Percentiles rank a stretch among this genome's conserved stretches.
phyloP scores from a whole-genome alignment of 2,113 vertebrate genomes.

The Cettia cetti region DNA sequence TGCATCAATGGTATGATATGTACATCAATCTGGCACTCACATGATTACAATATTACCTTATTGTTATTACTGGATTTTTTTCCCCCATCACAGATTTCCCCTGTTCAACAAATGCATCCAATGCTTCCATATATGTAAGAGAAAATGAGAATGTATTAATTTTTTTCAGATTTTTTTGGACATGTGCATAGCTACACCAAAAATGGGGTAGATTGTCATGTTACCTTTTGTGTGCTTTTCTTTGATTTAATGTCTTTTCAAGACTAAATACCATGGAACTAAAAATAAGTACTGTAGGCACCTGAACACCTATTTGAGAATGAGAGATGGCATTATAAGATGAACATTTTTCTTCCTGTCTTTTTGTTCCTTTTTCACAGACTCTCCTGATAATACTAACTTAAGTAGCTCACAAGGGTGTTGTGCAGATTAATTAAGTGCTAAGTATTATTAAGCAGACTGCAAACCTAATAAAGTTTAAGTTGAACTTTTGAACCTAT shows the following conservation, averaged over 20 bases:
- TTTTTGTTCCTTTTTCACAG: not conserved
- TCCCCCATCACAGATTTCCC: not conserved
- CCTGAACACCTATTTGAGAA: not conserved
- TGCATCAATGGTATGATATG: not conserved
- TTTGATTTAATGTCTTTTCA: not conserved
- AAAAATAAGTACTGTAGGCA: not conserved
- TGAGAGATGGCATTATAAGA: not conserved
- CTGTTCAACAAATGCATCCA: not conserved
- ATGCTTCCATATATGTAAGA: not conserved
- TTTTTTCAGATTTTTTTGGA: not conserved
- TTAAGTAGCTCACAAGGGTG: slow-evolving; percentile 38
- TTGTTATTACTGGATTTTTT: not conserved
- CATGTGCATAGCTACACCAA: rapidly evolving
- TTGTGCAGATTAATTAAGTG: slow-evolving; percentile 61
- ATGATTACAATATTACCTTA: not conserved
- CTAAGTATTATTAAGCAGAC: slow-evolving; percentile 58
- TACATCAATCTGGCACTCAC: not conserved
- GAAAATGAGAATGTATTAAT: not conserved
- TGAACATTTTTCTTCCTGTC: not conserved
- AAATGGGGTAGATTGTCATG: not conserved
- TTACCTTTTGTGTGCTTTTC: not conserved
- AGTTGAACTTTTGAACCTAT: slow-evolving; percentile 56
- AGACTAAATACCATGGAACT: not conserved
- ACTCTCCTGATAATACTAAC: slow-evolving; percentile 9
- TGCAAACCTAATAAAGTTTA: slow-evolving; percentile 48